These are phyloP conservation scores for Halesus radiatus DNA, from an alignment of 1,140 invertebrate genomes.

Conservation along the genomic window DNA sequence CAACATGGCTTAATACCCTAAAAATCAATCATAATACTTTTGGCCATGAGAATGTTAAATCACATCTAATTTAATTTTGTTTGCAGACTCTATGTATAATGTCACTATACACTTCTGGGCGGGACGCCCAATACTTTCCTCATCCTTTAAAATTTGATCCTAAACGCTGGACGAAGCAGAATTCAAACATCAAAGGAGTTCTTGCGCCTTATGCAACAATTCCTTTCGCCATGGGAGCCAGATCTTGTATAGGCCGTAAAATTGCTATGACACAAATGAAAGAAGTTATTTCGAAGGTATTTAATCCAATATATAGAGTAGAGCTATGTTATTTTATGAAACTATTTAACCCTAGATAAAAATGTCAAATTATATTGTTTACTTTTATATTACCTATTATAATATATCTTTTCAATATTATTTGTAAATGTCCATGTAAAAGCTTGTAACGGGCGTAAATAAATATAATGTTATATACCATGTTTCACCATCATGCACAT, in stretches of 20 bases:
- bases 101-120: constrained; percentile 85
- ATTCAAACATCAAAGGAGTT: constrained; percentile 66
- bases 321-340: no score
- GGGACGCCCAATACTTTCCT: constrained; percentile 79
- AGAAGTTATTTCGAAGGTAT: constrained; percentile 74
- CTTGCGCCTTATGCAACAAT: constrained; percentile 78
- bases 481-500: no score
- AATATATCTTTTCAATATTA: no score
- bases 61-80: not conserved
- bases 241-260: constrained; percentile 86
- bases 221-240: constrained; percentile 85
- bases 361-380: no score
- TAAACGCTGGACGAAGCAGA: constrained; percentile 79
- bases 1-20: no score
- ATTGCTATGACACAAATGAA: constrained; percentile 83
- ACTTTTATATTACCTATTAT: no score
- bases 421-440: no score
- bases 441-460: no score
- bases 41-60: no score
- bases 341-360: no score
- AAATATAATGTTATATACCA: no score
- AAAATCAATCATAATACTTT: no score
- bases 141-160: constrained; percentile 80
- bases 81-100: constrained; percentile 82
- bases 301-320: not conserved